A percentile compares a stretch with the other conserved stretches of the same genome.
These are phyloP conservation scores for Embidobia sp. DNA, from an alignment of 2,888 invertebrate genomes.

Conservation along the genomic window DNA sequence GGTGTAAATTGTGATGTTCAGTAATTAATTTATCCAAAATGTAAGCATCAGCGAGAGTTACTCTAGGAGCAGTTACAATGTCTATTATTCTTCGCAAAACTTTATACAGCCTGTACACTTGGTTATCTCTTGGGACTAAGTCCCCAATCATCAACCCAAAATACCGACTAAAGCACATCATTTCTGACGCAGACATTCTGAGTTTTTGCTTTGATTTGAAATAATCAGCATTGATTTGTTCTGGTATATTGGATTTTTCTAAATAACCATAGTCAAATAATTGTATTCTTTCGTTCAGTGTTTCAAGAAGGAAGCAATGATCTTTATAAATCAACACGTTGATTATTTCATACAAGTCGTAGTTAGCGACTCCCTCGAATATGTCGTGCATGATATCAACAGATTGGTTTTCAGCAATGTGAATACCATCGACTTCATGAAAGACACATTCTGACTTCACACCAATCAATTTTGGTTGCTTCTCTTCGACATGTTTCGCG, in stretches of 20 bases:
- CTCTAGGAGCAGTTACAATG: constrained; percentile 27
- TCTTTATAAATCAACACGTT: constrained; percentile 2
- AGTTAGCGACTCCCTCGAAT: constrained; percentile 10
- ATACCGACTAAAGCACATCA: constrained; percentile 33
- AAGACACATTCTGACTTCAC: constrained; percentile 3
- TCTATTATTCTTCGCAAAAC: constrained; percentile 26
- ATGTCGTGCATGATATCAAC: constrained; percentile 18
- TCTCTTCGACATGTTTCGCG: neutral
- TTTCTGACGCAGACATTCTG: constrained; percentile 41
- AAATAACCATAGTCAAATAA: constrained; percentile 10
- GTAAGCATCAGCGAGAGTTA: constrained; percentile 6
- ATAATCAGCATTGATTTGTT: constrained; percentile 11
- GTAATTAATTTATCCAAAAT: constrained; percentile 7
- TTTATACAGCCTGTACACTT: constrained; percentile 21
- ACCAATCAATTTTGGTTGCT: neutral
- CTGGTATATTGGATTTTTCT: constrained; percentile 31
- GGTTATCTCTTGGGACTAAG: constrained; percentile 16
- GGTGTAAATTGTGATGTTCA: constrained; percentile 10
- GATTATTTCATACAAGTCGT: neutral
- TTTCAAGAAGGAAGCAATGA: neutral
- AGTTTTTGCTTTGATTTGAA: constrained; percentile 11
- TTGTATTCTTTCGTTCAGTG: constrained; percentile 14
- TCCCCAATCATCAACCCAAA: constrained; percentile 43
- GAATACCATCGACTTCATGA: constrained; percentile 1
- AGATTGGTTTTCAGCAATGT: constrained; percentile 11